Conservation (phyloP, 2,113 vertebrate genomes). For the Camelus bactrianus region DNA sequence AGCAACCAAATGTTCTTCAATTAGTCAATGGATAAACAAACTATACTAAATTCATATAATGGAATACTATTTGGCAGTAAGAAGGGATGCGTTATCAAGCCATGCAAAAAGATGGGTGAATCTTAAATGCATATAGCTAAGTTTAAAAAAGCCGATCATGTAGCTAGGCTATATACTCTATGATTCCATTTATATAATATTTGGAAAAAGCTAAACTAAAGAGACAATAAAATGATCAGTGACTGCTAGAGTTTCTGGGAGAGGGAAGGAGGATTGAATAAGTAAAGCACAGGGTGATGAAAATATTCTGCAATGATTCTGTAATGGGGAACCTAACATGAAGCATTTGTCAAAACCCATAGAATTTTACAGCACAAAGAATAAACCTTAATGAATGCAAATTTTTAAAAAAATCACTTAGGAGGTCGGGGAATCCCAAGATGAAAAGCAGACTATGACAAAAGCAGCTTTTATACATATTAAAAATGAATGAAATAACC, state of each 20-base stretch:
- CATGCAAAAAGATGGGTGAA: neutral
- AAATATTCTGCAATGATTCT: slow-evolving; percentile 13
- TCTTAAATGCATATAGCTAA: neutral
- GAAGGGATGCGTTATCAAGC: slow-evolving; percentile 1
- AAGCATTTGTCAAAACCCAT: slow-evolving; percentile 34
- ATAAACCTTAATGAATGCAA: neutral
- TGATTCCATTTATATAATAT: neutral
- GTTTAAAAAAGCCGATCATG: neutral
- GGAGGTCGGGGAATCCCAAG: neutral
- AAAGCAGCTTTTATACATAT: neutral
- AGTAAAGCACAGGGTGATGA: neutral
- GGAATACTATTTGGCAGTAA: neutral
- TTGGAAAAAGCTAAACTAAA: neutral
- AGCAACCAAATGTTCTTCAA: slow-evolving; percentile 13
- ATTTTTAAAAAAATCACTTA: neutral
- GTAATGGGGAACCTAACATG: neutral
- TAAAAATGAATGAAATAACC: neutral
- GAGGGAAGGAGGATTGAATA: neutral
- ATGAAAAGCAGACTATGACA: neutral
- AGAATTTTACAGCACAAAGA: neutral
- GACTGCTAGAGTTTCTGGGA: neutral
- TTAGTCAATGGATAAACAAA: neutral
- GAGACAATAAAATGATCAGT: neutral
- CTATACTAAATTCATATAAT: neutral
- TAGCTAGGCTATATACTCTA: neutral